A percentile compares a stretch with the other conserved stretches of the same genome.
These are phyloP conservation scores for Lacanobia wlatinum DNA, from an alignment of 2,888 invertebrate species.

Conservation along the genomic window DNA sequence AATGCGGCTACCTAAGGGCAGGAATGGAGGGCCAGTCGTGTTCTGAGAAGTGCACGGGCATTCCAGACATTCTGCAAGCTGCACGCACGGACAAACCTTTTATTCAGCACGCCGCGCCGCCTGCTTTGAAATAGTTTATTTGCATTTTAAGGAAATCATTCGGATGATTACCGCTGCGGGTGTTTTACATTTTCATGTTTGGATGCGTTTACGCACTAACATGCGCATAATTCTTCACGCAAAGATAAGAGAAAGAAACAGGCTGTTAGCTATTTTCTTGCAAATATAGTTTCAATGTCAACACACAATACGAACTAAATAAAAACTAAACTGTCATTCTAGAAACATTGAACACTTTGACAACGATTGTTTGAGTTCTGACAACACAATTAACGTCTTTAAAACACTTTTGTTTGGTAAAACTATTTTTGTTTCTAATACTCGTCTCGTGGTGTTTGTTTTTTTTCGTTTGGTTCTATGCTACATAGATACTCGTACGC, in stretches of 20 bases:
- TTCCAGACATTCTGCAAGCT: slow-evolving; percentile 74
- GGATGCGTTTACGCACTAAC: slow-evolving; percentile 38
- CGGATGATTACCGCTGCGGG: slow-evolving; percentile 62
- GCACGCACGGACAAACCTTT: slow-evolving; percentile 66
- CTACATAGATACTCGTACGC: slow-evolving; percentile 1
- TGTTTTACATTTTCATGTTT: slow-evolving; percentile 59
- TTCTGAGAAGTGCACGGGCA: slow-evolving; percentile 76
- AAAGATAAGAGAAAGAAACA: slow-evolving; percentile 33
- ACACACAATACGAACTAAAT: slow-evolving; percentile 27
- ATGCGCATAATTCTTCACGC: slow-evolving; percentile 27
- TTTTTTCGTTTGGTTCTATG: slow-evolving; percentile 4
- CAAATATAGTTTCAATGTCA: slow-evolving; percentile 20
- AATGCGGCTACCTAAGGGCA: slow-evolving; percentile 71
- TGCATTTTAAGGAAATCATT: slow-evolving; percentile 75
- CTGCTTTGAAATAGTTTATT: slow-evolving; percentile 74
- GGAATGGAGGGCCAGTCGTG: slow-evolving; percentile 71
- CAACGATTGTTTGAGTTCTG: slow-evolving; percentile 21
- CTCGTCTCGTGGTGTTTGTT: slow-evolving; percentile 50
- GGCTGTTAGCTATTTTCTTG: slow-evolving; percentile 17
- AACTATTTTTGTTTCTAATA: slow-evolving; percentile 40
- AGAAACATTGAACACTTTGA: slow-evolving; percentile 37
- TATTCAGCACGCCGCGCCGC: slow-evolving; percentile 62
- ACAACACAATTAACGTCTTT: slow-evolving; percentile 32
- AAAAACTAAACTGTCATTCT: slow-evolving; percentile 28
- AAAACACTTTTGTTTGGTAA: slow-evolving; percentile 32